Conservation (phyloP, 1,140 invertebrate species). For the Aphelinus certus region DNA sequence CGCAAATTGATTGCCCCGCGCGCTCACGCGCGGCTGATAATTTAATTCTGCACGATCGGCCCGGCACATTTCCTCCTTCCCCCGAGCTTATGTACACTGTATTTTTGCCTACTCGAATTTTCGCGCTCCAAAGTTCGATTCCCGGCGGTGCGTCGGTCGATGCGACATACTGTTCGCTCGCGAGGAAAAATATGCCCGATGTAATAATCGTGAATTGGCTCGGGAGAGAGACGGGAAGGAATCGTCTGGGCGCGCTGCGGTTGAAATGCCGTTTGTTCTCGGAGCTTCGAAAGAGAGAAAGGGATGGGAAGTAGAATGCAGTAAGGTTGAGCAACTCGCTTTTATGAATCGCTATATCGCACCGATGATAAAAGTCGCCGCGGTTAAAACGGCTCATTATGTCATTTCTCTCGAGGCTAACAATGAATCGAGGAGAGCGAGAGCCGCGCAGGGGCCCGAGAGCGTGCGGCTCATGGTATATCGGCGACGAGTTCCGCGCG, state of each 20-base stretch:
- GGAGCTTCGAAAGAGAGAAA: too few relatives aligned
- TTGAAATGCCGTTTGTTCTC: too few relatives aligned
- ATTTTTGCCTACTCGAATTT: background rate
- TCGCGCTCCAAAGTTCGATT: too few relatives aligned
- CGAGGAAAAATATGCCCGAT: too few relatives aligned
- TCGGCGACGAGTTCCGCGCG: background rate
- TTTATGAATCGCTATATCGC: background rate
- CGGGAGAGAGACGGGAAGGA: too few relatives aligned
- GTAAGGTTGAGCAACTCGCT: background rate
- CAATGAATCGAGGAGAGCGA: slow-evolving; percentile 9
- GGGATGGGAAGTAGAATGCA: slow-evolving; percentile 2
- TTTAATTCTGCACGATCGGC: slow-evolving; percentile 19
- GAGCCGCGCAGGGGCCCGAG: background rate
- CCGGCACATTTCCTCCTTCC: slow-evolving; percentile 7
- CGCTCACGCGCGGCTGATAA: slow-evolving; percentile 1
- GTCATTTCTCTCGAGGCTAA: slow-evolving; percentile 33
- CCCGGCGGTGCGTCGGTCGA: background rate
- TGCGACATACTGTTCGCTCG: too few relatives aligned
- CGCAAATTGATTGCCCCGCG: background rate
- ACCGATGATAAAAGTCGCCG: slow-evolving; percentile 20
- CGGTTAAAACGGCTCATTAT: slow-evolving; percentile 36
- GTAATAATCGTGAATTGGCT: too few relatives aligned
- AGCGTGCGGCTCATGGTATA: too few relatives aligned
- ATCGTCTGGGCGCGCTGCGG: too few relatives aligned
- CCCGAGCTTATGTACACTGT: background rate